Base-by-base conservation (phyloP, 2,888 invertebrate species). In the Anoplius nigerrimus region DNA sequence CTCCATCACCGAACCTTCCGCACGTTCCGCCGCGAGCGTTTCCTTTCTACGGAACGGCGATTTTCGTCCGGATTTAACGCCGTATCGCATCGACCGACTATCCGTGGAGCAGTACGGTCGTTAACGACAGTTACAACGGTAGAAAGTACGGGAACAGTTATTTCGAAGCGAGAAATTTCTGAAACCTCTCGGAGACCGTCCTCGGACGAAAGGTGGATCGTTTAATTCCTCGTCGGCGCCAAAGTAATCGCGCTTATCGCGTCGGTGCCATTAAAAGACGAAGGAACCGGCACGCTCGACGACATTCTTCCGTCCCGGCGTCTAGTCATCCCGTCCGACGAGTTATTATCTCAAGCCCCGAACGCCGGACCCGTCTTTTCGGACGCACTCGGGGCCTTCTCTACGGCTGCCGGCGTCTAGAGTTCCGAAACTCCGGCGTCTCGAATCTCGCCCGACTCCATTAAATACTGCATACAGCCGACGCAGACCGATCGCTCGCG, bases 321-420 rank as follows among this genome's bases (percentile, higher is more conserved):
- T 82, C 85, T 81, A 84, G 82, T 82, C 79, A 80, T 82, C 80
- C 73, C 64, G 74, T 66, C 67, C 73, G 75, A 82, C 83, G 76
- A 85, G 82, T 84, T 84, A 84, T 84, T 84, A 85, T 84, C 84
- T 83, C 78, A 69, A 75, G n/a, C n/a, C 48, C 48, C 48, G 13
- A 48, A 48, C n/a, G 48, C 48, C 48, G 48, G 18, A 18, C 48
- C 18, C 18, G 48, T 48, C 48, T 48, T 48, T 48, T 18, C 48
- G 48, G n/a, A 8, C 34, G 11, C 34, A 11, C 34, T 34, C 34
- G 11, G 11, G 8, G n/a, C n/a, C n/a, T n/a, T 34, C 24, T 24
- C 34, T 34, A 34, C 34, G 4, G 11, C 11, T n/a, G n/a, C n/a
- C n/a, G n/a, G n/a, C n/a, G n/a, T n/a, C n/a, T n/a, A 34, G 11